Evolutionary conservation across 2,888 invertebrate genomes (phyloP).

Genomic region (Helleia helle): DNA sequence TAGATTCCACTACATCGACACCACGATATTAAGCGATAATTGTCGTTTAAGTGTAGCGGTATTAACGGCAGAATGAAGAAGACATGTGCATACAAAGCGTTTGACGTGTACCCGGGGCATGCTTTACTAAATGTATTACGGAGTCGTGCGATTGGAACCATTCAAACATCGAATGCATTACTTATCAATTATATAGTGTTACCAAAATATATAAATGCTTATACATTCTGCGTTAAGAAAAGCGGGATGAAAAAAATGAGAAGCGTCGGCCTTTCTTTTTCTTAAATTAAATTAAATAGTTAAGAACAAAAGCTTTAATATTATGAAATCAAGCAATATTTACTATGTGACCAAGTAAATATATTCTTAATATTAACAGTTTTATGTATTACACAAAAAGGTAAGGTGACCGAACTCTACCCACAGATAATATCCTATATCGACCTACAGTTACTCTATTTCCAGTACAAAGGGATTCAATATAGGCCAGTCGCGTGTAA

Average conservation of each 20-base stretch:
- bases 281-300: too few relatives aligned
- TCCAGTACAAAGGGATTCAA: slow-evolving; percentile 16
- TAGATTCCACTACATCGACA: slow-evolving; percentile 56
- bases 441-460: slow-evolving; percentile 1
- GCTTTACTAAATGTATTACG: slow-evolving; percentile 6
- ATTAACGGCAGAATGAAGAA: slow-evolving; percentile 55
- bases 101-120: slow-evolving; percentile 7
- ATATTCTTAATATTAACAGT: too few relatives aligned
- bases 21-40: slow-evolving; percentile 65
- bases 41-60: slow-evolving; percentile 59
- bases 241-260: slow-evolving; percentile 13
- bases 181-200: too few relatives aligned
- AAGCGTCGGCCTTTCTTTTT: too few relatives aligned
- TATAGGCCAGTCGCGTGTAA: slow-evolving; percentile 48
- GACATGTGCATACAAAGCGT: slow-evolving; percentile 44
- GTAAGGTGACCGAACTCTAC: too few relatives aligned
- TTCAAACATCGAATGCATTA: slow-evolving; percentile 2
- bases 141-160: slow-evolving; percentile 1
- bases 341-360: too few relatives aligned
- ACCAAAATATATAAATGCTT: too few relatives aligned
- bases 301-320: too few relatives aligned
- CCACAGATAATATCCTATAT: not conserved
- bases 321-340: too few relatives aligned
- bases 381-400: too few relatives aligned
- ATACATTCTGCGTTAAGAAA: too few relatives aligned